phyloP scores from a whole-genome alignment of 2,797 vertebrate species.

The Spea hammondii region DNA sequence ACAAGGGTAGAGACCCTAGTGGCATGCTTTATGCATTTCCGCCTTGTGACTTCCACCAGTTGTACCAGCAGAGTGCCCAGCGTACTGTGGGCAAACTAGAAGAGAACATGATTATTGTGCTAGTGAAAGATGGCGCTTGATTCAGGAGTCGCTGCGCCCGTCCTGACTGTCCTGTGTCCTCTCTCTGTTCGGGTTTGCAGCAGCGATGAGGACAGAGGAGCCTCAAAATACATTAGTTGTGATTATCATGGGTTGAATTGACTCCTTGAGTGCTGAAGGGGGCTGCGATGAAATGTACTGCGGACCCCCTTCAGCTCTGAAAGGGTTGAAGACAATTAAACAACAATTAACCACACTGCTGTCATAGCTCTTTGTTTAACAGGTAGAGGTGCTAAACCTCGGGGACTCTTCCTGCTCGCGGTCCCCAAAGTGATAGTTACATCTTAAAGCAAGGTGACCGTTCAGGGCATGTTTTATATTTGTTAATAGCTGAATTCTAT shows the following conservation, averaged over 20 bases:
- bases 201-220: not conserved
- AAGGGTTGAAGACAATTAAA: not conserved
- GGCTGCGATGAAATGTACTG: not conserved
- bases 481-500: slow-evolving; percentile 10
- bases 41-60: slow-evolving; percentile 93
- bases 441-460: not conserved
- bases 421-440: not conserved
- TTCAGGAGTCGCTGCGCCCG: slow-evolving; percentile 6
- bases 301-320: not conserved
- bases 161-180: slow-evolving; percentile 14
- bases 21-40: slow-evolving; percentile 98
- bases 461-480: slow-evolving; percentile 39
- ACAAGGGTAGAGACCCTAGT: slow-evolving; percentile 81
- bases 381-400: not conserved
- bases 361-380: not conserved
- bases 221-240: slow-evolving; percentile 1
- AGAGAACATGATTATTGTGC: slow-evolving; percentile 95
- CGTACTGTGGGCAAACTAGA: slow-evolving; percentile 90
- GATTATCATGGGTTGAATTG: slow-evolving; percentile 4
- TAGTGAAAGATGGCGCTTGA: slow-evolving; percentile 85
- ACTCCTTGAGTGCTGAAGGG: slow-evolving; percentile 10
- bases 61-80: slow-evolving; percentile 90
- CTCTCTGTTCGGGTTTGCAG: slow-evolving; percentile 9
- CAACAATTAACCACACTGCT: slow-evolving; percentile 11
- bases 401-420: not conserved